phyloP scores from a whole-genome alignment of 2,113 vertebrate species.

The Notarius quadriscutis region DNA sequence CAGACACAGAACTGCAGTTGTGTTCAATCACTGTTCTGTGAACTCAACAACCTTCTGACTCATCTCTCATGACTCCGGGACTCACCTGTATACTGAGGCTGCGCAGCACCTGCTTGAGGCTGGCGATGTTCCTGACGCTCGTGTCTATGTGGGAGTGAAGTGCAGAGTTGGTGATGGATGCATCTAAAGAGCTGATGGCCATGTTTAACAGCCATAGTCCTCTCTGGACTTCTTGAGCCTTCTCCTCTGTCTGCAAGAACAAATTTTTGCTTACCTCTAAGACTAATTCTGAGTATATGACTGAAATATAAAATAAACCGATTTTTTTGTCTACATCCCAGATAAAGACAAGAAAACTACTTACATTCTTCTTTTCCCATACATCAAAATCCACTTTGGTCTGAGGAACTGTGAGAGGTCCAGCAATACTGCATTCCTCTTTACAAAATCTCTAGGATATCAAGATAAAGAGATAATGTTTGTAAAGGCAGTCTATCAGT shows the following conservation, averaged over 20 bases:
- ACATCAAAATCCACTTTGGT: conserved; percentile 70
- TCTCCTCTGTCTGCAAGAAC: conserved; percentile 62
- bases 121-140: conserved; percentile 70
- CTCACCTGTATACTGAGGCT: conserved; percentile 75
- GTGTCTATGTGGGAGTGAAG: conserved; percentile 71
- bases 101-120: conserved; percentile 69
- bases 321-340: neutral
- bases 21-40: neutral
- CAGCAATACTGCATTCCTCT: conserved; percentile 67
- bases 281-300: neutral
- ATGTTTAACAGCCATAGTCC: conserved; percentile 72
- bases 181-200: conserved; percentile 62
- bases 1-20: neutral
- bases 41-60: neutral
- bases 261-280: neutral
- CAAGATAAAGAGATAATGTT: conserved; percentile 1
- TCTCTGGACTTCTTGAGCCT: conserved; percentile 73
- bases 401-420: conserved; percentile 70
- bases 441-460: conserved; percentile 66
- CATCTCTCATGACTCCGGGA: neutral
- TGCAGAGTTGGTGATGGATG: conserved; percentile 65
- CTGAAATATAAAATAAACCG: neutral
- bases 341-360: conserved; percentile 41
- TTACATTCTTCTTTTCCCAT: conserved; percentile 76
- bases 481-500: neutral